Percentiles rank a stretch among this genome's conserved stretches.
phyloP scores from a whole-genome alignment of 1,140 invertebrate genomes.

The Sitophilus oryzae region DNA sequence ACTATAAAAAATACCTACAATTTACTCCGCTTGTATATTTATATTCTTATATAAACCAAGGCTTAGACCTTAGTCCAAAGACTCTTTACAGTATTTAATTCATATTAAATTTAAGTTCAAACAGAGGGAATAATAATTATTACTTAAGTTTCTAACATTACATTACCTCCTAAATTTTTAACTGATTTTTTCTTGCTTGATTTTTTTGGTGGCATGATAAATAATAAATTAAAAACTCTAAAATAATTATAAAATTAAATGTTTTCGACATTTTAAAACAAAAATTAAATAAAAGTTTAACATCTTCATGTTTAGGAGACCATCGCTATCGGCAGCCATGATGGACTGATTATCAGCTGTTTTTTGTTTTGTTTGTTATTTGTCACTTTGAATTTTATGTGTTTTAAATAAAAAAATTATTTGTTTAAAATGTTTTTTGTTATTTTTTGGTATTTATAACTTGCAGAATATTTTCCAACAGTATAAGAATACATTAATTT shows the following conservation, averaged over 20 bases:
- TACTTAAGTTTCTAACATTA: background rate
- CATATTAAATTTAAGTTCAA: background rate
- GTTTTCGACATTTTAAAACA: constrained; percentile 18
- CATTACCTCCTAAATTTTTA: constrained; percentile 34
- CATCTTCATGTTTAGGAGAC: constrained; percentile 24
- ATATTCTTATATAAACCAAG: no score
- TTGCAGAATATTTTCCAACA: no score
- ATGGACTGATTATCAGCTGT: constrained; percentile 26
- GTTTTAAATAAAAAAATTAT: no score
- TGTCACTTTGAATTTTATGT: background rate
- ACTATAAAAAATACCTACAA: no score
- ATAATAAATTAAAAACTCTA: constrained; percentile 5
- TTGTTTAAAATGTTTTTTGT: no score
- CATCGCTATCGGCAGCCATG: constrained; percentile 33
- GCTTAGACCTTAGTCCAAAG: no score
- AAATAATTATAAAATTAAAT: constrained; percentile 19
- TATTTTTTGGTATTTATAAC: no score
- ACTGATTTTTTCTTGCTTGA: constrained; percentile 25
- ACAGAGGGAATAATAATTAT: background rate
- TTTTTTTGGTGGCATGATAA: constrained; percentile 30
- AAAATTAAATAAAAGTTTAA: constrained; percentile 22
- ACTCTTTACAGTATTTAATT: no score
- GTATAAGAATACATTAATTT: no score
- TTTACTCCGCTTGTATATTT: no score
- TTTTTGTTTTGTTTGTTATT: background rate